These are phyloP conservation scores for Lepidochitona cinerea DNA, from an alignment of 2,888 invertebrate species.

Conservation along the genomic window DNA sequence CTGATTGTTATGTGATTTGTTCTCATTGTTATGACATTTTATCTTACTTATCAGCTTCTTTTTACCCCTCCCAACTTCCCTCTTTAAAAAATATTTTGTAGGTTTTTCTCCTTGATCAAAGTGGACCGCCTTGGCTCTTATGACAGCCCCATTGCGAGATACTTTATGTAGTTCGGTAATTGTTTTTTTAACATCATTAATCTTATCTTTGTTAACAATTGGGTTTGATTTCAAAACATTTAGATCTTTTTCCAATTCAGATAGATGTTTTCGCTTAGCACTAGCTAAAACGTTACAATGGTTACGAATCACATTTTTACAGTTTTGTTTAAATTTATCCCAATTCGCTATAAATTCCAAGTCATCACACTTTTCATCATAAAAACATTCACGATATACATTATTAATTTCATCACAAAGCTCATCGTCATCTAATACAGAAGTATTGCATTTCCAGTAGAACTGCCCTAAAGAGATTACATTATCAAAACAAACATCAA, in stretches of 20 bases:
- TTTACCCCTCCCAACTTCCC: neutral
- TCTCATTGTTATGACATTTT: neutral
- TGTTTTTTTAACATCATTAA: neutral
- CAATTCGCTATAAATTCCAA: neutral
- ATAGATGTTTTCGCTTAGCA: neutral
- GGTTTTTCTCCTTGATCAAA: constrained; percentile 1
- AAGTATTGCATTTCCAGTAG: constrained; percentile 1
- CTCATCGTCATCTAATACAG: neutral
- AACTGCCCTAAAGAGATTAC: neutral
- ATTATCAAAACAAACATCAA: neutral
- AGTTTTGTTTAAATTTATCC: neutral
- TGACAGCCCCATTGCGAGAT: neutral
- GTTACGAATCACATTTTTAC: neutral
- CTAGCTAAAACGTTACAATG: neutral
- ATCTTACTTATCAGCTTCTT: neutral
- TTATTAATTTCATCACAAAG: neutral
- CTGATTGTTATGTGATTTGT: neutral
- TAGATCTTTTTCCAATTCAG: neutral
- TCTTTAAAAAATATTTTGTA: neutral
- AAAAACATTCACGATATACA: neutral
- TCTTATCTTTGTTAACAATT: neutral
- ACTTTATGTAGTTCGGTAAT: neutral
- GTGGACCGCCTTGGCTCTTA: neutral
- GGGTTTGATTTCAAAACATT: neutral
- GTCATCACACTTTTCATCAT: neutral